Evolutionary conservation across 2,888 invertebrate genomes (phyloP), one percentile per base, ranked within the genome.

Genomic region (Eumerus sabulonum): DNA sequence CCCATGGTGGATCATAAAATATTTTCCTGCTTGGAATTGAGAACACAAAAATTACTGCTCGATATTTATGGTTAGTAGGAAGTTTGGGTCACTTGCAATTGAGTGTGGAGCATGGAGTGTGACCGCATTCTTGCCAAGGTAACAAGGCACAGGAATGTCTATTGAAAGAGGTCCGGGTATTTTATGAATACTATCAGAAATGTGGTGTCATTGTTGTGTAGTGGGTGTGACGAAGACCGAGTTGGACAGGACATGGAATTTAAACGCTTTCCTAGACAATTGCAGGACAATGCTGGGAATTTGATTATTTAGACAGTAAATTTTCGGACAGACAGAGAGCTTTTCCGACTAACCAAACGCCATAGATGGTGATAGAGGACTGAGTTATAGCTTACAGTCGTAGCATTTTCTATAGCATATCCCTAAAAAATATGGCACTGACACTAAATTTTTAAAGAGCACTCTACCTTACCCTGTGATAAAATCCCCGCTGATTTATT

Each of bases 11-110:
- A 76, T 71, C 64, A 71, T 70, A 71, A 70, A 76, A 54, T 64
- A 70, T 60, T 66, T 63, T 54, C 54, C 45, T 44, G 64, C 45
- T 38, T 14, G 54, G 47, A 64, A 76, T 76, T 64, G 70, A 60
- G 76, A 76, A 60, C 64, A 70, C 64, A 76, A 59, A 76, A 76
- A 76, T 76, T 76, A 64, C 70, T 64, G 50, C 17, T 59, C 64
- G 60, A 71, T 76, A 66, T 76, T 70, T 76, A 64, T 76, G 76
- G 63, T 38, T 35, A 19, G 40, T 63, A 57, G 51, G 70, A 57
- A 59, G 68, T 57, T 70, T 59, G 70, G 70, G 68, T 79, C 77
- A 79, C 42, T 79, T 59, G 63, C 53, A 51, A 62, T 73, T 73
- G 64, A 59, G 44, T 48, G 36, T 16, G 14, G 16, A 44, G 16